Evolutionary conservation across 2,113 vertebrate genomes (phyloP).

Genomic region (Gymnocephalus cernua): DNA sequence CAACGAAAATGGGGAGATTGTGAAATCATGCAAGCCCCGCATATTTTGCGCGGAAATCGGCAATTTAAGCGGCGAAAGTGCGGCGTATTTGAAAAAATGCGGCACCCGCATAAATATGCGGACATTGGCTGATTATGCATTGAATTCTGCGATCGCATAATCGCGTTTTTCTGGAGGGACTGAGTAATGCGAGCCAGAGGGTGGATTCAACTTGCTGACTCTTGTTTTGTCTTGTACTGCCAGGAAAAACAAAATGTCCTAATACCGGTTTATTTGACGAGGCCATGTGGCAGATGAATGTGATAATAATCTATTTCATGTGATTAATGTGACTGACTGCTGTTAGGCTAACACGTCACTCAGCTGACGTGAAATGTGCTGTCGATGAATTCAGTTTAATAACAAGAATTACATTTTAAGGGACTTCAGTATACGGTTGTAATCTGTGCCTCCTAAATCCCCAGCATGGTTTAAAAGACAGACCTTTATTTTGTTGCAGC

Average conservation of each 20-base stretch:
- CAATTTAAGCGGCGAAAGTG: too few species aligned
- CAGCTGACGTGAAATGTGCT: not conserved
- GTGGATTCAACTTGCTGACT: constrained; percentile 29
- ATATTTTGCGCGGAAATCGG: too few species aligned
- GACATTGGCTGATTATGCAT: too few species aligned
- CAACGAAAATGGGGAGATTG: too few species aligned
- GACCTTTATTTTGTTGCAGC: not conserved
- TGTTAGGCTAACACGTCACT: not conserved
- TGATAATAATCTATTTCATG: not conserved
- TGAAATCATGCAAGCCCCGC: too few species aligned
- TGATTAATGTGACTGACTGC: not conserved
- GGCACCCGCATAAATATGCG: too few species aligned
- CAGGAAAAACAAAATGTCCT: constrained; percentile 2
- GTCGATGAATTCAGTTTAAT: not conserved
- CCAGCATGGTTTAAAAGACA: not conserved
- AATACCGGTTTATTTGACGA: constrained; percentile 32
- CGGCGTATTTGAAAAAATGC: too few species aligned
- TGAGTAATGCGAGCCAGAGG: constrained; percentile 1
- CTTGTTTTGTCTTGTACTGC: constrained; percentile 18
- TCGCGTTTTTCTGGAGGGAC: too few species aligned
- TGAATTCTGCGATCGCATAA: too few species aligned
- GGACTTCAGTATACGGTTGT: not conserved
- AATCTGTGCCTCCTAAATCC: too few species aligned
- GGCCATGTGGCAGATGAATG: constrained; percentile 14
- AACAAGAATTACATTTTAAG: not conserved